A percentile compares a stretch with the other conserved stretches of the same genome.
These are phyloP conservation scores for Cerastis rubricosa DNA, from an alignment of 2,888 invertebrate genomes.

Conservation along the genomic window DNA sequence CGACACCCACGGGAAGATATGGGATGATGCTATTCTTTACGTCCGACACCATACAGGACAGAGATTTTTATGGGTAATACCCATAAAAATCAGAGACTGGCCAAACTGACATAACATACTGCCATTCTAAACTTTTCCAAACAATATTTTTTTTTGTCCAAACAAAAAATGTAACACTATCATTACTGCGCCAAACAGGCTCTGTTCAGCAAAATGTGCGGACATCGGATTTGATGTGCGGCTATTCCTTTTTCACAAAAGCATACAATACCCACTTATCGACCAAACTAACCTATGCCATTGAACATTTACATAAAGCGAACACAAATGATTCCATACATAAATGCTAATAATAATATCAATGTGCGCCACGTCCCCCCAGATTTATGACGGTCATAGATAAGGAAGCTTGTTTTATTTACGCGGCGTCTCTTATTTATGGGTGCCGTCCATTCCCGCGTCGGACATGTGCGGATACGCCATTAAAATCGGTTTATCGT, in stretches of 20 bases:
- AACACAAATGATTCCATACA: slow-evolving; percentile 26
- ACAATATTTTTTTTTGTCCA: too few species aligned
- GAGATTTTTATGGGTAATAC: too few species aligned
- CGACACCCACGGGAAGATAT: too few species aligned
- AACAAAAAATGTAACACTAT: neutral
- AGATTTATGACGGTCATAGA: slow-evolving; percentile 57
- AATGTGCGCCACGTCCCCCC: slow-evolving; percentile 48
- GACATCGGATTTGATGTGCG: neutral
- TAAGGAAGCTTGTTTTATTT: slow-evolving; percentile 59
- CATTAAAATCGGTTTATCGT: slow-evolving; percentile 61
- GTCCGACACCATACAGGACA: too few species aligned
- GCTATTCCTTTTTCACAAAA: neutral
- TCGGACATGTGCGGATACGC: slow-evolving; percentile 51
- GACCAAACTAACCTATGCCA: neutral
- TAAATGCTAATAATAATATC: slow-evolving; percentile 49
- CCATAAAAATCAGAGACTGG: too few species aligned
- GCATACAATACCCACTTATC: neutral
- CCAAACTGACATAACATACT: too few species aligned
- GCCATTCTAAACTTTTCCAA: too few species aligned
- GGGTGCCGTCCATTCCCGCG: slow-evolving; percentile 34
- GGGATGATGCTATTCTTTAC: too few species aligned
- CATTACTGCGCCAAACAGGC: neutral
- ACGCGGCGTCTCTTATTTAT: slow-evolving; percentile 46
- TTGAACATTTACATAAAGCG: slow-evolving; percentile 22
- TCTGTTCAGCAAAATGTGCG: neutral